Base-by-base conservation (phyloP, 2,113 vertebrate species). In the Uropsilus gracilis region DNA sequence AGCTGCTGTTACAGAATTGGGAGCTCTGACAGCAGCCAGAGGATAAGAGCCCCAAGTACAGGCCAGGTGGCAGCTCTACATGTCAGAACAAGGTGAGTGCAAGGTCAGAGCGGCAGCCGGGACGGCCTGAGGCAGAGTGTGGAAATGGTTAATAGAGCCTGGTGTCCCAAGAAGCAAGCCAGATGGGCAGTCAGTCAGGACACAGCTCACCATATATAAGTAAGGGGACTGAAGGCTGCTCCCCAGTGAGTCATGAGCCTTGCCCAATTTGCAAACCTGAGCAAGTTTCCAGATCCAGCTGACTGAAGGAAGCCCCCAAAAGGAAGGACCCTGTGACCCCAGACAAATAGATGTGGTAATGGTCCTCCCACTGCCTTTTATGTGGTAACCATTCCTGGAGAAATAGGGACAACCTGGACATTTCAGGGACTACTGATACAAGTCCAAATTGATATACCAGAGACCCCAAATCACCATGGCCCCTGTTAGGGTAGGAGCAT, bases 21-120 rank as follows among this genome's bases (percentile, higher is more conserved):
- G 42, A 0, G 0, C 46, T 76, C 78, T 20, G n/a, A 61, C 1
- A 13, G 46, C 46, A 9, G 10, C 5, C 46, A 37, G 8, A n/a
- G 20, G 64, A 48, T 0, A 39, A 46, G 61, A 5, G 12, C 34
- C 44, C 61, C 5, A 20, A 34, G 30, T 14, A 46, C 76, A 66
- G 30, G 84, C 59, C 42, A 32, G 64, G 48, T 11, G 34, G 75
- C 12, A 16, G 59, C 1, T 0, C 34, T 44, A 8, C 17, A n/a
- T 44, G 0, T 20, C 53, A 89, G 66, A 50, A 44, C 28, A 61
- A 86, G 68, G 61, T 30, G 44, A 17, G 24, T 13, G 8, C 50
- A 2, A 81, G 71, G 83, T 90, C 82, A 46, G 82, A 53, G 34
- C 39, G 1, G 32, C 32, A 42, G 57, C 18, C 13, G 34, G 57